Evolutionary conservation across 2,888 invertebrate species (phyloP), one percentile per base, ranked within the genome.

Genomic region (Mimachlamys varia): DNA sequence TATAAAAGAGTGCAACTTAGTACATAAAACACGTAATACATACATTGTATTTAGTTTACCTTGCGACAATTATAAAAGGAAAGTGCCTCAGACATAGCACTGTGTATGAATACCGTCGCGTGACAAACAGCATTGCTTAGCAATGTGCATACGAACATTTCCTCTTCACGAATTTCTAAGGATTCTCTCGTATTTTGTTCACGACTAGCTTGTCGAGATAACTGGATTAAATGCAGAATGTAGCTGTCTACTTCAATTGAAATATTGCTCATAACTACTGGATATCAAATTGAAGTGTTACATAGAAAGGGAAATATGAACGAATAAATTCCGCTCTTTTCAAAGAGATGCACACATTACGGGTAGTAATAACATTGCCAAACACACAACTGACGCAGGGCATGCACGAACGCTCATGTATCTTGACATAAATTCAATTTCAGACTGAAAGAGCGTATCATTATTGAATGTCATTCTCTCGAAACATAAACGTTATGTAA

Each of bases 401-500:
- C 62, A 62, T 62, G 62, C 62, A 62, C 10, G 62, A 10, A 19
- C 5, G 62, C 62, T 62, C 62, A 62, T 62, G 62, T 22, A n/a
- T 22, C 22, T 58, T 58, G 58, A 58, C 22, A 62, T n/a, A 62
- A 62, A 62, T 62, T 62, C 62, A 62, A 62, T 62, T 62, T 62
- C 62, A n/a, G 7, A 22, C 22, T 62, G 62, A 62, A 62, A 19
- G 62, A 22, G 22, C 22, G 22, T n/a, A n/a, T 22, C 22, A 7
- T 22, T 62, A 62, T 62, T 22, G 7, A 22, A 62, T 62, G 22
- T 62, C 22, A 62, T 62, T 62, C 62, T 22, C 62, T 0, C n/a
- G 22, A 22, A 22, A 22, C 22, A n/a, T 62, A 19, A 53, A 53
- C 5, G 5, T 17, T 17, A 53, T 53, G 53, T 53, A 19, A 53